These are phyloP conservation scores for Lytechinus pictus DNA, from an alignment of 35 echinoderm and acorn worm genomes.

Conservation along the genomic window DNA sequence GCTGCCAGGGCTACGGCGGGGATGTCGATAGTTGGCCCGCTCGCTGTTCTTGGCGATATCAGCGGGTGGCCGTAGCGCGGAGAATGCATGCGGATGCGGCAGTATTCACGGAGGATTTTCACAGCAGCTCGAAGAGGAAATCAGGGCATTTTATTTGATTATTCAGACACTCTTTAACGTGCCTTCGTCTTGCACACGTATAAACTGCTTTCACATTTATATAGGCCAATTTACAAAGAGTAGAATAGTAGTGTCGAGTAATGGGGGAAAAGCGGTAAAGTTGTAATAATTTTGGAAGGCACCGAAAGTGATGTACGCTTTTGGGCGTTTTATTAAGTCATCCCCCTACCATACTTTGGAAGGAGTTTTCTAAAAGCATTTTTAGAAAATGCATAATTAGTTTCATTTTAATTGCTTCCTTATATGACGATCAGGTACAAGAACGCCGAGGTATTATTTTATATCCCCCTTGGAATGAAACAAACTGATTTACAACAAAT, in stretches of 20 bases:
- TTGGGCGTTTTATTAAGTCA: no score
- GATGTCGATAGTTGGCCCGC: neutral
- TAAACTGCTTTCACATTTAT: neutral
- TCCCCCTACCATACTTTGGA: no score
- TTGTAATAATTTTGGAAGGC: neutral
- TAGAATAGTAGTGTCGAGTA: neutral
- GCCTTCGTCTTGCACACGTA: neutral
- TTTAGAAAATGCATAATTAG: no score
- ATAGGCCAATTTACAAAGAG: neutral
- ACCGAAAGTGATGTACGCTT: no score
- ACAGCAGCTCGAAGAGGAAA: constrained; percentile 8
- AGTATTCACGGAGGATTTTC: constrained; percentile 16
- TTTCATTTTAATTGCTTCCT: no score
- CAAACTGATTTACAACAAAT: neutral
- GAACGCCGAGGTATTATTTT: no score
- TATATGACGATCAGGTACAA: no score
- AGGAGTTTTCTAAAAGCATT: no score
- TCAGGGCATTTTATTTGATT: constrained; percentile 26
- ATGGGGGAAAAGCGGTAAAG: neutral
- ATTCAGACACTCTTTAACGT: constrained; percentile 25
- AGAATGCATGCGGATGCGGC: neutral
- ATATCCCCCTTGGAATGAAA: no score
- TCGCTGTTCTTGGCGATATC: neutral
- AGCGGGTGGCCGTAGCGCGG: constrained; percentile 1
- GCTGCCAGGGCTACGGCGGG: neutral